phyloP scores from a whole-genome alignment of 2,113 vertebrate species.

The Hemicordylus capensis region DNA sequence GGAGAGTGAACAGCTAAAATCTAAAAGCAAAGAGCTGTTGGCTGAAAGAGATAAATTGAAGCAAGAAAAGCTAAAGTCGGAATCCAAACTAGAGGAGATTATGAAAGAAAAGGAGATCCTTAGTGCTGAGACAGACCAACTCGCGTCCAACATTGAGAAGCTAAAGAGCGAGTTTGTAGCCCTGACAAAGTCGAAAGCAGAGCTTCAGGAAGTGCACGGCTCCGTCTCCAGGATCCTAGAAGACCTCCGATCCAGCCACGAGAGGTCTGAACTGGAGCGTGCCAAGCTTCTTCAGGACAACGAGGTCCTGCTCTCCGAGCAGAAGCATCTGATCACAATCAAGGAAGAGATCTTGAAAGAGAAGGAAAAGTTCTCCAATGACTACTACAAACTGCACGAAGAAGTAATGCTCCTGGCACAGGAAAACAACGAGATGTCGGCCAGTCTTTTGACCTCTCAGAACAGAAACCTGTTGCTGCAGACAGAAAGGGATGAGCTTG shows the following conservation, averaged over 20 bases:
- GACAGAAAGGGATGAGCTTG: slow-evolving; percentile 81
- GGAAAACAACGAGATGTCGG: slow-evolving; percentile 72
- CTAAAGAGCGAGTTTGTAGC: slow-evolving; percentile 70
- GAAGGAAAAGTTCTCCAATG: slow-evolving; percentile 64
- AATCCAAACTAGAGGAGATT: slow-evolving; percentile 69
- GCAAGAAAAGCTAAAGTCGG: slow-evolving; percentile 73
- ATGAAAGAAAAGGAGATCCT: slow-evolving; percentile 71
- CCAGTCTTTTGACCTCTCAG: slow-evolving; percentile 73
- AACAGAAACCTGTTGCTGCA: slow-evolving; percentile 77
- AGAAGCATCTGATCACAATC: slow-evolving; percentile 54
- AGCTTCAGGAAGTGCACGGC: slow-evolving; percentile 68
- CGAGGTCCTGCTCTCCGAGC: slow-evolving; percentile 61
- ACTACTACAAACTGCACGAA: slow-evolving; percentile 62
- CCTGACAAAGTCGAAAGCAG: slow-evolving; percentile 74
- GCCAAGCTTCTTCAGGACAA: slow-evolving; percentile 66
- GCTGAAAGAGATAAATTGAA: slow-evolving; percentile 69
- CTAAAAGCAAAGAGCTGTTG: slow-evolving; percentile 65
- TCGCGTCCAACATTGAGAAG: slow-evolving; percentile 71
- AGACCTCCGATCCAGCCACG: slow-evolving; percentile 66
- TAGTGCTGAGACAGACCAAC: slow-evolving; percentile 62
- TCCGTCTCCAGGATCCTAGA: slow-evolving; percentile 72
- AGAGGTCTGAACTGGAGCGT: slow-evolving; percentile 67
- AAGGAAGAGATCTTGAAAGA: slow-evolving; percentile 66
- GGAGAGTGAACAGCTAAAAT: slow-evolving; percentile 65
- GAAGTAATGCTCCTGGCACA: slow-evolving; percentile 68